These are phyloP conservation scores for Mugil cephalus DNA, from an alignment of 2,113 vertebrate species.

Conservation along the genomic window DNA sequence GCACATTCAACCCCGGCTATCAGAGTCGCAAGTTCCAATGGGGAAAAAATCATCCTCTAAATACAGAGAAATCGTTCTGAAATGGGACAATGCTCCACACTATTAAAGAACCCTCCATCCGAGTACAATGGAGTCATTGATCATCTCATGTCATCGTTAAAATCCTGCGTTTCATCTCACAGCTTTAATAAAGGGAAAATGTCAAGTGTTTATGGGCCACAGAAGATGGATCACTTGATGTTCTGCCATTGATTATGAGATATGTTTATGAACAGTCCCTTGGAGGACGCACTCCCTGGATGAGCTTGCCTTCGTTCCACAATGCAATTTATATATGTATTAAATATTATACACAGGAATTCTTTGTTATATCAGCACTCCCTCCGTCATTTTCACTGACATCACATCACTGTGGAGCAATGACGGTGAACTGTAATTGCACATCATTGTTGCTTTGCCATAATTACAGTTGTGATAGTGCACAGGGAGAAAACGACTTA, in stretches of 20 bases:
- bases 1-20: constrained; percentile 12
- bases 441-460: constrained; percentile 68
- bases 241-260: constrained; percentile 72
- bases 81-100: constrained; percentile 44
- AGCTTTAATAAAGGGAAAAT: constrained; percentile 76
- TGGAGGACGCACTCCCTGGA: constrained; percentile 10
- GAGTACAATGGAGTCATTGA: constrained; percentile 70
- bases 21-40: constrained; percentile 35
- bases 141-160: constrained; percentile 72
- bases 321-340: constrained; percentile 4
- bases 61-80: constrained; percentile 47
- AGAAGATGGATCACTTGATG: constrained; percentile 75
- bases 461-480: constrained; percentile 77
- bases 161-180: constrained; percentile 63
- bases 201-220: constrained; percentile 64
- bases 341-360: constrained; percentile 14
- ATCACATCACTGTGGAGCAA: constrained; percentile 35
- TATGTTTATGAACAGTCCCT: constrained; percentile 63
- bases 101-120: constrained; percentile 56
- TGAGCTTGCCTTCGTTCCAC: constrained; percentile 15
- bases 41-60: constrained; percentile 54
- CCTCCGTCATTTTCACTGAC: constrained; percentile 32
- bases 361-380: constrained; percentile 26
- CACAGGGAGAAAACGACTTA: constrained; percentile 67
- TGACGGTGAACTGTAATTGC: constrained; percentile 56